Evolutionary conservation across 2,888 invertebrate species (phyloP), one percentile per base, ranked within the genome.

Genomic region (Cheilosia grossa): DNA sequence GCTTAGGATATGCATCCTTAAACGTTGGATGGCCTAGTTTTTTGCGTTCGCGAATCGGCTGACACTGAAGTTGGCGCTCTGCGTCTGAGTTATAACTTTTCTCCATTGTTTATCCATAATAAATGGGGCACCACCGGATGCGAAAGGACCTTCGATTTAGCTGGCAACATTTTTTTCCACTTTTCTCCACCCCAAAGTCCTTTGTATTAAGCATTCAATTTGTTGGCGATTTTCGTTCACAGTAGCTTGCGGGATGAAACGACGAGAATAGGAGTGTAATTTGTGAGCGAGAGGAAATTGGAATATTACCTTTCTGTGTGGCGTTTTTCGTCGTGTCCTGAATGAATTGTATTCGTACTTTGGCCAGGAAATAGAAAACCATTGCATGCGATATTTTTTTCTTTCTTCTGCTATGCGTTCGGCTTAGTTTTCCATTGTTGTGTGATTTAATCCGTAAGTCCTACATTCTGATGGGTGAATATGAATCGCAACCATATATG

Each of bases 281-380:
- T 82, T 83, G 73, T 83, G 73, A 67, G 64, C 56, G 21, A 67
- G 33, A 72, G 74, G 82, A 83, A 83, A 83, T 79, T 83, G 79
- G 79, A 79, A 73, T 79, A 83, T 83, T 74, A 69, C 37, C 37
- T 79, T 67, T 67, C 67, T 78, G 40, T 30, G 27, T 44, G 42
- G 2, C 13, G 21, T 21, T 53, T 58, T 56, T 56, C 44, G 54
- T 44, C 15, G 13, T 67, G 40, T 74, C 64, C 67, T 74, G 17
- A 30, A 44, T 21, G 72, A 3, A 17, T 47, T 9, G 47, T 47
- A 67, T 73, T 56, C 27, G 40, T 69, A 58, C 67, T 69, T 64
- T 83, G 69, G 37, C 58, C 74, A 74, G 79, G 83, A 80, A 80
- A 83, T 83, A 69, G 80, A 80, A 83, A 80, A 47, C 69, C 69